Evolutionary conservation across 2,113 vertebrate species (phyloP).

Genomic region (Apaloderma vittatum): DNA sequence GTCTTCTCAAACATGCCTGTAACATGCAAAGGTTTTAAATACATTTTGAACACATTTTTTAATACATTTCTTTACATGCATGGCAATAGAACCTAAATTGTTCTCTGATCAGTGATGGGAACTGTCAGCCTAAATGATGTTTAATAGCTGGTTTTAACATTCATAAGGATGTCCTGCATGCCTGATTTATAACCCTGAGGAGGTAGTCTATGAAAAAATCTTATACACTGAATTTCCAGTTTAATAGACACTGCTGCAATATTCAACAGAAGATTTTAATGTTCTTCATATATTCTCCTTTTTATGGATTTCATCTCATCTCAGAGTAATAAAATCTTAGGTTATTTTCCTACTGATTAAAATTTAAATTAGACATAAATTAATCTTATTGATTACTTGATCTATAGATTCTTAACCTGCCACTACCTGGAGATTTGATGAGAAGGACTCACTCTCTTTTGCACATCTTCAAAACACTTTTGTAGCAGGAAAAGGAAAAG

Average conservation of each 20-base stretch:
- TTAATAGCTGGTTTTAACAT: neutral
- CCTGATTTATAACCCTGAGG: neutral
- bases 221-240: neutral
- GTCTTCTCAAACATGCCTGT: constrained; percentile 1
- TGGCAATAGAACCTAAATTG: neutral
- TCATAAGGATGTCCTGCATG: neutral
- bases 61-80: neutral
- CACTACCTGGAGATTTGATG: neutral
- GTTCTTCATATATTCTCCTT: neutral
- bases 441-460: neutral
- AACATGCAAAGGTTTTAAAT: neutral
- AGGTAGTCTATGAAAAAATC: neutral
- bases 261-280: neutral
- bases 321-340: neutral
- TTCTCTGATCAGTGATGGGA: neutral
- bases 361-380: neutral
- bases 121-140: neutral
- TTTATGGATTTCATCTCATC: neutral
- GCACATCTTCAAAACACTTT: neutral
- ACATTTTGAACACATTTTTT: no score
- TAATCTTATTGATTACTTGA: neutral
- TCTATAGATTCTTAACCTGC: neutral
- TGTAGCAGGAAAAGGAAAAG: neutral
- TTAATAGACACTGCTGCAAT: neutral
- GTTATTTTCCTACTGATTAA: neutral